A percentile compares a stretch with the other conserved stretches of the same genome.
Conservation (phyloP, 1,140 invertebrate genomes). For the Zaprionus capensis region DNA sequence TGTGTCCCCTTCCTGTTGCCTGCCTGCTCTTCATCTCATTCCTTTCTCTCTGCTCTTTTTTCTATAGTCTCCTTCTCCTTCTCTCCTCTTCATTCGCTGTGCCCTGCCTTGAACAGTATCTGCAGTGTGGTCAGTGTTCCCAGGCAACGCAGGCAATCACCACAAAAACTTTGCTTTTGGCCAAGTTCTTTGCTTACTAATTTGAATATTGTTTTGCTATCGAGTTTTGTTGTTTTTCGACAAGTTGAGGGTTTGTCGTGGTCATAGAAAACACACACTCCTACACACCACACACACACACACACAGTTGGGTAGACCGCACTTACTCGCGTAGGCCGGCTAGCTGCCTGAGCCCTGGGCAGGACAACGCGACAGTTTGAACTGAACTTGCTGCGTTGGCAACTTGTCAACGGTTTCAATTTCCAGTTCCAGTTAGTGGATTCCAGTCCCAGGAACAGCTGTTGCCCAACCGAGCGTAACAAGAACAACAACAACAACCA, state of each 20-base stretch:
- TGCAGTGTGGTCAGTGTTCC: slow-evolving; percentile 6
- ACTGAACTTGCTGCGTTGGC: background rate
- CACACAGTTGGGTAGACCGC: background rate
- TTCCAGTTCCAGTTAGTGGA: background rate
- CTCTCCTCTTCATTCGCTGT: background rate
- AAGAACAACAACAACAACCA: background rate
- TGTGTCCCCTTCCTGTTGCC: background rate
- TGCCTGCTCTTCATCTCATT: too few species aligned
- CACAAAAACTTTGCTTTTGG: slow-evolving; percentile 4
- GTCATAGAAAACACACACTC: background rate
- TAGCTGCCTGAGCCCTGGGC: slow-evolving; percentile 3
- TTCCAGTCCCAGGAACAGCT: slow-evolving; percentile 12
- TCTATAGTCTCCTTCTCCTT: too few species aligned
- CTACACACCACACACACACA: background rate
- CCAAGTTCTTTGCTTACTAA: slow-evolving; percentile 1
- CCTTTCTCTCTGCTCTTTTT: background rate
- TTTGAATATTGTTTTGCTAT: slow-evolving; percentile 3
- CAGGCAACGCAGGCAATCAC: slow-evolving; percentile 1
- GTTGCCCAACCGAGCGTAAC: slow-evolving; percentile 10
- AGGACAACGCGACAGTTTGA: slow-evolving; percentile 22
- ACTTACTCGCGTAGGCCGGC: background rate
- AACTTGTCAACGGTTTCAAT: slow-evolving; percentile 25
- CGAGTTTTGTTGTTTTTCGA: background rate
- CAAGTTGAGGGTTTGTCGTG: slow-evolving; percentile 1
- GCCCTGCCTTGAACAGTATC: background rate